Evolutionary conservation across 2,888 invertebrate species (phyloP), one percentile per base, ranked within the genome.

Genomic region (Rutpela maculata): DNA sequence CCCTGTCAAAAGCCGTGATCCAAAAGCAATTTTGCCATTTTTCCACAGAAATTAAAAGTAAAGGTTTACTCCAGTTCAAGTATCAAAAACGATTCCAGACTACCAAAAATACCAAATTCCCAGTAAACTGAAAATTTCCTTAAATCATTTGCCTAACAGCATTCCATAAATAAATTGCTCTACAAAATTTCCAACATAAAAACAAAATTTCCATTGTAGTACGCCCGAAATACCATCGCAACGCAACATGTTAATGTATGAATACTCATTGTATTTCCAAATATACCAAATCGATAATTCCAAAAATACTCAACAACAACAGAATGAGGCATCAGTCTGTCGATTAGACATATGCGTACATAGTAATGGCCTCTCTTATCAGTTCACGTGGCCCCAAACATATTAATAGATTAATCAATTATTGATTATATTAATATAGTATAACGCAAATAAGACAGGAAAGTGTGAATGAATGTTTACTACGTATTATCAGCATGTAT

Each of bases 261-360:
- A 0, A 62, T 10, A 5, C 35, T 62, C 15, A 31, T 62, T 62
- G 35, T 59, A 22, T 62, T 62, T 62, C 31, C 31, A 62, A 62
- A 62, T 62, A 62, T 62, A 62, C 31, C 31, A n/a, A 31, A 62
- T 62, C 62, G 62, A 62, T 62, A 31, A 17, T 0, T 12, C 62
- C 26, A 62, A 31, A 62, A 62, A 62, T 62, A 59, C 12, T 6
- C 22, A 1, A 57, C 9, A 57, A 57, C n/a, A 19, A 57, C 11
- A 11, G 18, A 22, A 15, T 15, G 7, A 9, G 3, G 22, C 19
- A 4, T 12, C 59, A 59, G 50, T 50, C 50, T 50, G 50, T 50
- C 50, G 50, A 50, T 43, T 12, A 12, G 4, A 43, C 9, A 1
- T 43, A 43, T 43, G 1, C 12, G 50, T n/a, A 15, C 1, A 35